Conservation (phyloP, 2,113 vertebrate genomes). For the Mandrillus leucophaeus region DNA sequence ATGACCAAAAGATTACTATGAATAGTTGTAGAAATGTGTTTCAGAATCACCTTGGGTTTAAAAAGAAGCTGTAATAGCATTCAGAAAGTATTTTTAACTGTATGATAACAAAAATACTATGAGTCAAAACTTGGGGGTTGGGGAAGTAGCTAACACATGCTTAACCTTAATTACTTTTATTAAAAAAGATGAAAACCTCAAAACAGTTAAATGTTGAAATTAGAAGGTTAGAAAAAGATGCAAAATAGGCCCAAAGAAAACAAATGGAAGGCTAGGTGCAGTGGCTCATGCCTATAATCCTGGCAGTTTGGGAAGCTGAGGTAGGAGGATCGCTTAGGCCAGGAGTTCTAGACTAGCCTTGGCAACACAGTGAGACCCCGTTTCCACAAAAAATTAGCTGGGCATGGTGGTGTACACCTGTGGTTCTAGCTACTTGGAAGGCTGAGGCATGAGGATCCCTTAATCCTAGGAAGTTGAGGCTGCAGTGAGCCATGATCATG, state of each 20-base stretch:
- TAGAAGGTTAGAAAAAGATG: background rate
- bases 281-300: no score
- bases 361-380: no score
- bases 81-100: constrained; percentile 27
- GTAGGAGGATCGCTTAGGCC: no score
- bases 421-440: no score
- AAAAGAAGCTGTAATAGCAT: background rate
- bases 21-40: background rate
- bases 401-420: no score
- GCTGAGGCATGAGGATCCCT: no score
- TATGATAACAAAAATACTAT: background rate
- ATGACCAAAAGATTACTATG: background rate
- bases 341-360: no score
- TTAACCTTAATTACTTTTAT: background rate
- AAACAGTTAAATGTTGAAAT: background rate
- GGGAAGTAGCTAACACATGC: background rate
- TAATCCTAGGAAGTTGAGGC: no score
- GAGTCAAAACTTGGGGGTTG: background rate
- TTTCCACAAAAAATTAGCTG: no score
- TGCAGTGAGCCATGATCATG: no score
- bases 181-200: background rate
- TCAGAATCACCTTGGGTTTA: background rate
- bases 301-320: no score
- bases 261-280: no score
- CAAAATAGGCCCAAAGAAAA: background rate